These are phyloP conservation scores for Dunckerocampus dactyliophorus DNA, from an alignment of 2,113 vertebrate genomes.

Conservation along the genomic window DNA sequence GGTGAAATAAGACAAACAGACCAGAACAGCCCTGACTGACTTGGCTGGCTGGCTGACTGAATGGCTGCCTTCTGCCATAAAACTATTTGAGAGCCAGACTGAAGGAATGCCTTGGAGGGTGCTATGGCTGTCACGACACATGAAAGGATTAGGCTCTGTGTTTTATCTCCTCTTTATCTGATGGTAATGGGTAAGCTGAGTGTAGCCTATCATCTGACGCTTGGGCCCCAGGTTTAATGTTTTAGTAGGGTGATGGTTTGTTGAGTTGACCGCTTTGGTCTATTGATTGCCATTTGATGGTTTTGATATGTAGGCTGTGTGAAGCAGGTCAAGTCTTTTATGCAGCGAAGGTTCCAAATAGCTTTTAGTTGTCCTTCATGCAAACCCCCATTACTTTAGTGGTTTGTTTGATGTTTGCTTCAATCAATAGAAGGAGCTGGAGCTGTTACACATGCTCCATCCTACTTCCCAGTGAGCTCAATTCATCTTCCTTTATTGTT, in stretches of 20 bases:
- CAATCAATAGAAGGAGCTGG: conserved; percentile 69
- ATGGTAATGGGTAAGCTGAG: conserved; percentile 74
- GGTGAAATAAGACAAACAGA: conserved; percentile 77
- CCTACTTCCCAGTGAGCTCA: conserved; percentile 61
- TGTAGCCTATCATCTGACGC: conserved; percentile 74
- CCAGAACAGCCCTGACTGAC: conserved; percentile 60
- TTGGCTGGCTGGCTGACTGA: conserved; percentile 61
- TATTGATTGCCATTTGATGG: conserved; percentile 75
- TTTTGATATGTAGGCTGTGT: conserved; percentile 73
- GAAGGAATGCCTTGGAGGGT: conserved; percentile 74
- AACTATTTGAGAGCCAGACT: conserved; percentile 74
- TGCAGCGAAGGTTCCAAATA: conserved; percentile 71
- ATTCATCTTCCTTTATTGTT: conserved; percentile 62
- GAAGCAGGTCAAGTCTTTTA: conserved; percentile 74
- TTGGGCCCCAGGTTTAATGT: conserved; percentile 69
- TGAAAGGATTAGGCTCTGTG: conserved; percentile 75
- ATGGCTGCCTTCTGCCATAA: conserved; percentile 73
- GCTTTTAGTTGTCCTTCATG: conserved; percentile 73
- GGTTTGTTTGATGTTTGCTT: conserved; percentile 72
- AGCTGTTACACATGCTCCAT: conserved; percentile 65
- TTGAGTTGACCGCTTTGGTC: conserved; percentile 75
- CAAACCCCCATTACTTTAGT: conserved; percentile 60
- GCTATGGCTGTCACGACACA: conserved; percentile 75
- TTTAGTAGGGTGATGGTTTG: conserved; percentile 72
- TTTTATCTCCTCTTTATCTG: conserved; percentile 76